These are phyloP conservation scores for Tylochromis polylepis DNA, from an alignment of 2,113 vertebrate genomes.

Conservation along the genomic window DNA sequence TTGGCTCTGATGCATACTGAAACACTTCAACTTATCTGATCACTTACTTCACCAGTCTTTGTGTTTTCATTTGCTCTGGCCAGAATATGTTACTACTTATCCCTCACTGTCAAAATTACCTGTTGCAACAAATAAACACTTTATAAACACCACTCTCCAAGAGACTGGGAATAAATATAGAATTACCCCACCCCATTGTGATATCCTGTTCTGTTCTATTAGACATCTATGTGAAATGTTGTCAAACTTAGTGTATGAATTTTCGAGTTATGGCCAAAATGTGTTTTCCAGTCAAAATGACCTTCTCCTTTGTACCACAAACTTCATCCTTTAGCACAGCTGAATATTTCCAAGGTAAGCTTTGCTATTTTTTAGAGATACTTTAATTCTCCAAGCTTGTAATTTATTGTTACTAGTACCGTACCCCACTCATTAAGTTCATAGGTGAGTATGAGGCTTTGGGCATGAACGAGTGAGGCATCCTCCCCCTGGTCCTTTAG, in stretches of 20 bases:
- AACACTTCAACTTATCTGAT: neutral
- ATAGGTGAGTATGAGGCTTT: conserved; percentile 77
- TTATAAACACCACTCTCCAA: neutral
- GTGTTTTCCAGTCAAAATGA: neutral
- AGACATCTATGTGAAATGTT: neutral
- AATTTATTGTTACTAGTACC: neutral
- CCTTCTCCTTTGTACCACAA: neutral
- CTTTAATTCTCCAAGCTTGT: too few relatives aligned
- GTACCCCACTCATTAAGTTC: conserved; percentile 91
- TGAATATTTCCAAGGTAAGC: neutral
- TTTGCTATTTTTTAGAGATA: neutral
- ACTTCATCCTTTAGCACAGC: fast-evolving
- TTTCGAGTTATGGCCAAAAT: neutral
- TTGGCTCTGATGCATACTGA: neutral
- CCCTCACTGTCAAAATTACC: neutral
- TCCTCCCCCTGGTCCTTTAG: conserved; percentile 87
- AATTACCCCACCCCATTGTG: neutral
- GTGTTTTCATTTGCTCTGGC: neutral
- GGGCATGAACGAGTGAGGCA: conserved; percentile 71
- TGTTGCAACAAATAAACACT: neutral
- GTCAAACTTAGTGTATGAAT: neutral
- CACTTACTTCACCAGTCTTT: neutral
- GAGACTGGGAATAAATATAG: neutral
- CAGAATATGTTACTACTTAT: neutral
- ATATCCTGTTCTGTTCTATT: neutral